phyloP scores from a whole-genome alignment of 1,140 invertebrate species.

The Drosophila fuyamai region DNA sequence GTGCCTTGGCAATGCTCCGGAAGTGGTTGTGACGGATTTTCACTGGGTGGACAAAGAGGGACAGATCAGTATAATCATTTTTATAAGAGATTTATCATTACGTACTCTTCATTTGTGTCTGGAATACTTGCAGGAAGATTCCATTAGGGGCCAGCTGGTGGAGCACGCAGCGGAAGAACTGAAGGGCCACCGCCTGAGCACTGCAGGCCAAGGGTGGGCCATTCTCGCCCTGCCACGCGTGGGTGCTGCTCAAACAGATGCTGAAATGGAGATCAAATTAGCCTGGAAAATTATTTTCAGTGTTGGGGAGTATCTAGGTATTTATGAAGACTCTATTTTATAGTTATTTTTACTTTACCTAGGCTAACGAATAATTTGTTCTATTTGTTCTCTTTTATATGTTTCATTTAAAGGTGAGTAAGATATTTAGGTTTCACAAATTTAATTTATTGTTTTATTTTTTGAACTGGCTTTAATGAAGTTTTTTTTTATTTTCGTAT shows the following conservation, averaged over 20 bases:
- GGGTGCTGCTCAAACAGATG: slow-evolving; percentile 90
- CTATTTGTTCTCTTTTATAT: too few species aligned
- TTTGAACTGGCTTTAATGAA: too few species aligned
- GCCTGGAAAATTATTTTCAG: background rate
- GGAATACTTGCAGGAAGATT: slow-evolving; percentile 98
- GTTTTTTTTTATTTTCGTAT: too few species aligned
- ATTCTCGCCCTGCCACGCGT: slow-evolving; percentile 96
- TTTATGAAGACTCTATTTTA: too few species aligned
- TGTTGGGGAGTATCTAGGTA: too few species aligned
- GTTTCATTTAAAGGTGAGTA: too few species aligned
- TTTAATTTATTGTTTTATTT: too few species aligned
- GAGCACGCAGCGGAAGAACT: slow-evolving; percentile 97
- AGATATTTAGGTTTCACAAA: too few species aligned
- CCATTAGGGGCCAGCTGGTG: slow-evolving; percentile 98
- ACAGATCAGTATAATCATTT: background rate
- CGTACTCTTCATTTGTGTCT: slow-evolving; percentile 92
- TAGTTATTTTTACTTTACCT: too few species aligned
- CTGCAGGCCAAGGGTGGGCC: slow-evolving; percentile 94
- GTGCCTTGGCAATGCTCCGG: slow-evolving; percentile 95
- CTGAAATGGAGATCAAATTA: slow-evolving; percentile 82
- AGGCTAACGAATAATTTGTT: too few species aligned
- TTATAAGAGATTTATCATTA: background rate
- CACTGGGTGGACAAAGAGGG: slow-evolving; percentile 40
- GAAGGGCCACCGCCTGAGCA: slow-evolving; percentile 96
- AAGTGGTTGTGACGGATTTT: slow-evolving; percentile 89